phyloP scores from a whole-genome alignment of 2,888 invertebrate genomes.

The Apantesis nais region DNA sequence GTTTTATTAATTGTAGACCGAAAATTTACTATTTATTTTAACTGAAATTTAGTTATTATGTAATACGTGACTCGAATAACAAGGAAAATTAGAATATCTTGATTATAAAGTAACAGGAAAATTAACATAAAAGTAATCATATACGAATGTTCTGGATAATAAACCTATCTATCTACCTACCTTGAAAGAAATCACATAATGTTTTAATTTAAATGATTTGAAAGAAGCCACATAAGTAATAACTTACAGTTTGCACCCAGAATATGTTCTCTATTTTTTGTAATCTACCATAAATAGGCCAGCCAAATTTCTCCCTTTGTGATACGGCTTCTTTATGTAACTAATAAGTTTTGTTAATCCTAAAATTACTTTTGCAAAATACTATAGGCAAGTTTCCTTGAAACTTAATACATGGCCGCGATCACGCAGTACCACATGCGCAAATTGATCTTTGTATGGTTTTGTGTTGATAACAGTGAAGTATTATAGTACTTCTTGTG shows the following conservation, averaged over 20 bases:
- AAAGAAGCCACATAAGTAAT: not conserved
- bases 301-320: conserved; percentile 49
- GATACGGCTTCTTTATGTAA: conserved; percentile 62
- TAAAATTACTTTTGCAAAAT: conserved; percentile 58
- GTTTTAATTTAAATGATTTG: not conserved
- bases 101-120: not conserved
- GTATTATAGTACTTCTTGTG: conserved; percentile 14
- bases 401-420: conserved; percentile 52
- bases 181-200: not conserved
- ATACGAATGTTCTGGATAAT: not conserved
- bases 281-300: conserved; percentile 55
- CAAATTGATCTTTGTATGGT: conserved; percentile 36
- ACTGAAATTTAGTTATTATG: not conserved
- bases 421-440: conserved; percentile 38
- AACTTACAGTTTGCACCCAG: not conserved
- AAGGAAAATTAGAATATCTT: not conserved
- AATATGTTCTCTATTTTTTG: conserved; percentile 6
- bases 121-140: not conserved
- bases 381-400: conserved; percentile 58
- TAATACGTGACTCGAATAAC: not conserved
- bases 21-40: too few relatives aligned
- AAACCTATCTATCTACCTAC: not conserved
- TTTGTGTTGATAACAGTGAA: conserved; percentile 17
- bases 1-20: too few relatives aligned
- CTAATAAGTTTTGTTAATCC: conserved; percentile 46